Base-by-base conservation (phyloP, 1,140 invertebrate species). In the Conopomorpha cramerella region DNA sequence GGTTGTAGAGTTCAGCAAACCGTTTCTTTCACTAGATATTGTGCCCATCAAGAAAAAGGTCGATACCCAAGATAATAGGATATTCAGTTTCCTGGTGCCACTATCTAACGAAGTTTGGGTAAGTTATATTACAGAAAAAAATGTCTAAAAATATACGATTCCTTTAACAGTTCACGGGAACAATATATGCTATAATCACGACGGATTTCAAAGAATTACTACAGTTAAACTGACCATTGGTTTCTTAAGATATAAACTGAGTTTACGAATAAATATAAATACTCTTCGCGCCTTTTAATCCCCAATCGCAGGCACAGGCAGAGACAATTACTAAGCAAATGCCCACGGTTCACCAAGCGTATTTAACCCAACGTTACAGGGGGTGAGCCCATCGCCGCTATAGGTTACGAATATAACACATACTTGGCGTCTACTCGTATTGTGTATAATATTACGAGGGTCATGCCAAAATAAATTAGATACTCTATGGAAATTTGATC, bases 71-170 rank as follows among this genome's bases (percentile, higher is more conserved):
- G n/a, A n/a, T n/a, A n/a, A n/a, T n/a, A n/a, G n/a, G n/a, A 92
- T 98, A n/a, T 98, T 99, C 77, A 95, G 92, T 48, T 99, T 99
- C 77, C 86, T 99, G 62, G 91, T 93, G 68, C 97, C 97, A 6
- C 80, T 99, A 17, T 96, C 94, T 17, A 92, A 90, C 54, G 96
- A 96, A 72, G 96, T 99, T 60, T 99, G 96, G 96, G 91, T 82
- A 59, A 59, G 55, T 38, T 19, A 33, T 23, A 34, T 39, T 8
- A 34, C 29, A 37, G 6, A 33, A 8, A 7, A 4, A 16, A n/a
- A 7, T 29, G 13, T 29, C 13, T 28, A 23, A 16, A 6, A 25
- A 7, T 12, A 17, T 19, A 16, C 1, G 7, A 34, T 19, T 8
- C 7, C 11, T 30, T 2, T 30, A 2, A 13, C 15, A 16, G 11